These are phyloP conservation scores for Sarcophilus harrisii DNA, from an alignment of 2,797 vertebrate genomes.

Conservation along the genomic window DNA sequence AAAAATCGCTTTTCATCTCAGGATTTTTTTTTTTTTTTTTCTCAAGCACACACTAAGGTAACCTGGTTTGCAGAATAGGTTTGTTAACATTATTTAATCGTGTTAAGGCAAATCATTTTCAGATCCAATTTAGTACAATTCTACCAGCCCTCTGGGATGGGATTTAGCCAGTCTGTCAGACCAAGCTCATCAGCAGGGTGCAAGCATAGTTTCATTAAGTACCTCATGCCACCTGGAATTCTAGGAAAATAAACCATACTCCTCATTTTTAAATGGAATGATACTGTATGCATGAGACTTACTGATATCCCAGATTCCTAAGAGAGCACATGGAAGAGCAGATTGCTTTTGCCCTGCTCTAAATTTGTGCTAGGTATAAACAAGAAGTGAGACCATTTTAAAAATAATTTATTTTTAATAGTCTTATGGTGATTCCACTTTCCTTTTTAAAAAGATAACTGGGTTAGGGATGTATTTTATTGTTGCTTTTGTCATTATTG, in stretches of 20 bases:
- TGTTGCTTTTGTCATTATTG: neutral
- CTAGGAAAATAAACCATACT: slow-evolving; percentile 43
- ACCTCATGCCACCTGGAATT: neutral
- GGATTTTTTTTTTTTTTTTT: slow-evolving; percentile 11
- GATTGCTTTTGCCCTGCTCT: neutral
- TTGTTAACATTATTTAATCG: slow-evolving; percentile 61
- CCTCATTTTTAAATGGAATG: slow-evolving; percentile 12
- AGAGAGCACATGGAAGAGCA: neutral
- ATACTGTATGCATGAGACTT: neutral
- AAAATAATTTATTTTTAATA: neutral
- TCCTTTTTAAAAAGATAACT: slow-evolving; percentile 27
- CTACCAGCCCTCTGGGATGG: slow-evolving; percentile 29
- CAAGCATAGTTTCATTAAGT: slow-evolving; percentile 39
- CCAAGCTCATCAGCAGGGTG: slow-evolving; percentile 28
- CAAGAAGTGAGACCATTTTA: neutral
- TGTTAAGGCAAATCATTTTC: slow-evolving; percentile 40
- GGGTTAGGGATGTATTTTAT: neutral
- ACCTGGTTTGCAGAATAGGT: slow-evolving; percentile 44
- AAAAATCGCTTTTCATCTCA: slow-evolving; percentile 17
- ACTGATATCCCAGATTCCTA: slow-evolving; percentile 5
- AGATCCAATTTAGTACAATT: slow-evolving; percentile 51
- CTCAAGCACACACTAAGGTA: slow-evolving; percentile 24
- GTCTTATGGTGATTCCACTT: neutral
- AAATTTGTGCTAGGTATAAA: neutral
- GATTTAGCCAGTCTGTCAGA: slow-evolving; percentile 56